Conservation (phyloP, 2,113 vertebrate species). For the Proterorhinus semilunaris region DNA sequence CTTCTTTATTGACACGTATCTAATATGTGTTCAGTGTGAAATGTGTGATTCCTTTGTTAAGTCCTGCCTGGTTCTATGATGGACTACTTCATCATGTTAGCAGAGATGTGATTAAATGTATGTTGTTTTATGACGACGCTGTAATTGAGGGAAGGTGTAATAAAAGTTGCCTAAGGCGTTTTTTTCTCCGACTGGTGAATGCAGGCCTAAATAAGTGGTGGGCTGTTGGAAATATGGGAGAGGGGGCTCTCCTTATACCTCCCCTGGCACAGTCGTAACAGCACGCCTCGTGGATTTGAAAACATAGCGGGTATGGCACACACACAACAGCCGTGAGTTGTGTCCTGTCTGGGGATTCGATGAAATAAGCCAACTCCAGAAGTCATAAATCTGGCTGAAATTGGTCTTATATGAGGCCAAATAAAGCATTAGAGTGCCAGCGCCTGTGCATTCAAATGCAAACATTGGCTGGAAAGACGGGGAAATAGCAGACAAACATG, state of each 20-base stretch:
- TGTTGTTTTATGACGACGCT: conserved; percentile 65
- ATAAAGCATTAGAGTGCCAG: conserved; percentile 57
- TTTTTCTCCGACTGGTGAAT: conserved; percentile 26
- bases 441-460: conserved; percentile 46
- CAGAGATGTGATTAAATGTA: conserved; percentile 65
- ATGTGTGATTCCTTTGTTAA: conserved; percentile 48
- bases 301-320: conserved; percentile 58
- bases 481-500: conserved; percentile 38
- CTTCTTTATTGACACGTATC: conserved; percentile 58
- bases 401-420: conserved; percentile 63
- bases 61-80: conserved; percentile 42
- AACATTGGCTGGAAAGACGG: conserved; percentile 10
- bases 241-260: conserved; percentile 56
- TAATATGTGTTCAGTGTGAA: conserved; percentile 46
- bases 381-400: conserved; percentile 73
- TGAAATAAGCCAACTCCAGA: conserved; percentile 59
- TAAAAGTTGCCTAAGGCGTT: conserved; percentile 63
- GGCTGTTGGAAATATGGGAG: conserved; percentile 50
- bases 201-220: conserved; percentile 42
- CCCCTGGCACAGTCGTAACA: conserved; percentile 46
- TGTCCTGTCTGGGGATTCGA: conserved; percentile 61
- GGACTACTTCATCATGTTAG: conserved; percentile 60
- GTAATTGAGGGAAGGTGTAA: conserved; percentile 62
- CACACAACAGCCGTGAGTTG: conserved; percentile 52
- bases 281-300: conserved; percentile 45